Conservation (phyloP, 2,888 invertebrate species). For the Idaea aversata region DNA sequence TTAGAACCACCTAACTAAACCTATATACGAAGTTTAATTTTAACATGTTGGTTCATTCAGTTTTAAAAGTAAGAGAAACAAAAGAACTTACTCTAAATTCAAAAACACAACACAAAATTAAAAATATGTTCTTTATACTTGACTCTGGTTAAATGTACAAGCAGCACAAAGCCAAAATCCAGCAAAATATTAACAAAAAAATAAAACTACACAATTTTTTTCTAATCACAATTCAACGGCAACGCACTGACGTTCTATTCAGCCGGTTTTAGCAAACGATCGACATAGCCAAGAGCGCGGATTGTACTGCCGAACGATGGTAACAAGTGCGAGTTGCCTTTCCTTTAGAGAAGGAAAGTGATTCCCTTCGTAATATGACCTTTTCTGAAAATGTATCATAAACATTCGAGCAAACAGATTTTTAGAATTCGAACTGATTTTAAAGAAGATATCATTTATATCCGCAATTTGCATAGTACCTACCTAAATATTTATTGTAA, state of each 20-base stretch:
- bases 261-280: background rate
- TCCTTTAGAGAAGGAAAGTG: background rate
- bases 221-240: constrained; percentile 1
- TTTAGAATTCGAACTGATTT: too few relatives aligned
- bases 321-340: background rate
- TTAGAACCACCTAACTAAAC: too few relatives aligned
- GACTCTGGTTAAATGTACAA: constrained; percentile 10
- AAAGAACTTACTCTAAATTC: background rate
- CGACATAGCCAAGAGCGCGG: background rate
- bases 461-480: too few relatives aligned
- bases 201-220: constrained; percentile 11
- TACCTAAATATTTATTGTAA: too few relatives aligned
- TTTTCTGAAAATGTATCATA: background rate
- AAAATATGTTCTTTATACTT: background rate
- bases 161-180: constrained; percentile 11
- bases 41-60: background rate
- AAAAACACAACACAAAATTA: background rate
- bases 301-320: background rate
- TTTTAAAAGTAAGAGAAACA: background rate
- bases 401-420: too few relatives aligned
- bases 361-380: background rate
- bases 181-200: constrained; percentile 8
- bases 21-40: too few relatives aligned
- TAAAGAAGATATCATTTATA: too few relatives aligned
- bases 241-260: background rate